Conservation (phyloP, 1,140 invertebrate species). For the Holcopasites calliopsidis region DNA sequence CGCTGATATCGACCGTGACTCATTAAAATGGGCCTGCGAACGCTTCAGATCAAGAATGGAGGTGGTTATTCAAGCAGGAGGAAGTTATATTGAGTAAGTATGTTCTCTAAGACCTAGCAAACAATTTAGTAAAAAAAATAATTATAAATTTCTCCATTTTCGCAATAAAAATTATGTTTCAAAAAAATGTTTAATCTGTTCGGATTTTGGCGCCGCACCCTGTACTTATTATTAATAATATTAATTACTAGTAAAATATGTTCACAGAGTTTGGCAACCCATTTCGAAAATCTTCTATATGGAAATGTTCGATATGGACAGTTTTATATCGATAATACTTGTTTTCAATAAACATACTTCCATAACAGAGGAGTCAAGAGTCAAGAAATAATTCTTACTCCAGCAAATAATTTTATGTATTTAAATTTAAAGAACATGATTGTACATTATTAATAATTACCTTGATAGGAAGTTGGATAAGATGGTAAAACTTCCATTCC, state of each 20-base stretch:
- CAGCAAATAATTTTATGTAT: background rate
- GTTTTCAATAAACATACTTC: background rate
- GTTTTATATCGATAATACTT: background rate
- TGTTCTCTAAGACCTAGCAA: background rate
- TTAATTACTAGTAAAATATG: too few species aligned
- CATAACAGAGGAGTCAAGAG: background rate
- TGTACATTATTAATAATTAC: slow-evolving; percentile 55
- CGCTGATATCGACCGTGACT: background rate
- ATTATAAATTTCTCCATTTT: too few species aligned
- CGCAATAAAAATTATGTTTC: too few species aligned
- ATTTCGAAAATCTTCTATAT: too few species aligned
- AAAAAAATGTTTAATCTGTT: too few species aligned
- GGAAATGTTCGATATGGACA: too few species aligned
- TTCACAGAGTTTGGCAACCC: too few species aligned
- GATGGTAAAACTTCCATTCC: slow-evolving; percentile 78
- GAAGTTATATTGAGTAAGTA: background rate
- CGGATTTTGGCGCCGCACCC: too few species aligned
- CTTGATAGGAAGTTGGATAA: slow-evolving; percentile 76
- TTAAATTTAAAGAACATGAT: too few species aligned
- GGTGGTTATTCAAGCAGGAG: background rate
- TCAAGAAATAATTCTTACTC: slow-evolving; percentile 14
- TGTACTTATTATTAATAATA: too few species aligned
- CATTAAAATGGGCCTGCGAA: background rate
- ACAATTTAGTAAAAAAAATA: too few species aligned
- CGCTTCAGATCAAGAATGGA: background rate